A percentile compares a stretch with the other conserved stretches of the same genome.
Conservation (phyloP, 2,888 invertebrate species). For the Eilema sororculum region DNA sequence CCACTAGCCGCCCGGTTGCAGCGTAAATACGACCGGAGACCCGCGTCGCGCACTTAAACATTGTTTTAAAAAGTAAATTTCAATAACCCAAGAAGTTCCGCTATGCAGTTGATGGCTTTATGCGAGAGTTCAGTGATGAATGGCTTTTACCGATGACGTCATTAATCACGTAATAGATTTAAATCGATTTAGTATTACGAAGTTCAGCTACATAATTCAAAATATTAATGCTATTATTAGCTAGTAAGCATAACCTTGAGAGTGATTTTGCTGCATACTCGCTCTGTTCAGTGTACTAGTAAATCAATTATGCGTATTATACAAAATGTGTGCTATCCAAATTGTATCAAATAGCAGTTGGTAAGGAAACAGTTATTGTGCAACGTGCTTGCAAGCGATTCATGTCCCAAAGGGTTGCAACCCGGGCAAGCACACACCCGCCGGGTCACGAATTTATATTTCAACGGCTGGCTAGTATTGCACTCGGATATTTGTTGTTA, state of each 20-base stretch:
- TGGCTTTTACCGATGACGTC: conserved; percentile 52
- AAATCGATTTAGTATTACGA: conserved; percentile 16
- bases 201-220: conserved; percentile 1
- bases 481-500: conserved; percentile 53
- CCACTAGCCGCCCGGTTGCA: conserved; percentile 66
- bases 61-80: conserved; percentile 81
- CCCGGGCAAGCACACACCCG: conserved; percentile 48
- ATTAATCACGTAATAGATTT: conserved; percentile 47
- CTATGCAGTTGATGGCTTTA: conserved; percentile 64
- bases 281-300: neutral
- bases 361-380: conserved; percentile 53
- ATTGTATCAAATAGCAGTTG: conserved; percentile 42
- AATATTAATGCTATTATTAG: neutral
- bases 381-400: conserved; percentile 51
- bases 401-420: conserved; percentile 51
- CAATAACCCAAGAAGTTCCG: conserved; percentile 77
- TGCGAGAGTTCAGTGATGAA: conserved; percentile 54
- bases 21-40: conserved; percentile 54
- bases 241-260: conserved; percentile 8
- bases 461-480: conserved; percentile 51
- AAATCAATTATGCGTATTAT: neutral
- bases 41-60: conserved; percentile 75
- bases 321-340: conserved; percentile 23
- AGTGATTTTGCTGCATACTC: neutral
- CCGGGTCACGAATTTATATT: conserved; percentile 50